phyloP scores from a whole-genome alignment of 2,797 vertebrate genomes.

The Acridotheres tristis region DNA sequence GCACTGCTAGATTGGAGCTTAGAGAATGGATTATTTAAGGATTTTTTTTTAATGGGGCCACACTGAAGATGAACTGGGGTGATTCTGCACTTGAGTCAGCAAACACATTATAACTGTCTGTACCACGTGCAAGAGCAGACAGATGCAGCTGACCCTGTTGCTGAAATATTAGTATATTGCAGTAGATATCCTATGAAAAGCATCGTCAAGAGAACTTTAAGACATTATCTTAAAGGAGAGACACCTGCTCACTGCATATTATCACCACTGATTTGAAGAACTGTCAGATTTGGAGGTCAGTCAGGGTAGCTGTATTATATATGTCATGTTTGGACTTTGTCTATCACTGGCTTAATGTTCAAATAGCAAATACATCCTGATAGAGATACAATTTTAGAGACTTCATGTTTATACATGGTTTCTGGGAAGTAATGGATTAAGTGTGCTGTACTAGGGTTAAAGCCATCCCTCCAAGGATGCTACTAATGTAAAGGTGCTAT shows the following conservation, averaged over 20 bases:
- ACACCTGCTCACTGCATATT: not conserved
- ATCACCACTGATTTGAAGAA: not conserved
- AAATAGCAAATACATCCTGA: not conserved
- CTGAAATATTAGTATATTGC: not conserved
- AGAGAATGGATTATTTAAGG: not conserved
- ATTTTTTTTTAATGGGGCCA: not conserved
- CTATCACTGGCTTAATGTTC: not conserved
- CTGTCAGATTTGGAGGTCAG: not conserved
- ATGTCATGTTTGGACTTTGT: not conserved
- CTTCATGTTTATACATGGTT: not conserved
- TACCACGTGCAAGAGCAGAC: not conserved
- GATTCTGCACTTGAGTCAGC: not conserved
- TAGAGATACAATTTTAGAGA: not conserved
- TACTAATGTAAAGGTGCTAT: not conserved
- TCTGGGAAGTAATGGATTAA: not conserved
- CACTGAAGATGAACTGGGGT: not conserved
- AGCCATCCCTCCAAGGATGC: not conserved
- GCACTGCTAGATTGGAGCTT: not conserved
- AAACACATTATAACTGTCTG: not conserved
- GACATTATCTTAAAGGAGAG: not conserved
- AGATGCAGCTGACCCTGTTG: not conserved
- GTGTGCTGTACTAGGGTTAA: not conserved
- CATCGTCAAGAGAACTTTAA: not conserved
- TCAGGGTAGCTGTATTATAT: not conserved
- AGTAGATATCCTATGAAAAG: not conserved